These are phyloP conservation scores for Chromoteleia sp. DNA, from an alignment of 2,888 invertebrate genomes.

Conservation along the genomic window DNA sequence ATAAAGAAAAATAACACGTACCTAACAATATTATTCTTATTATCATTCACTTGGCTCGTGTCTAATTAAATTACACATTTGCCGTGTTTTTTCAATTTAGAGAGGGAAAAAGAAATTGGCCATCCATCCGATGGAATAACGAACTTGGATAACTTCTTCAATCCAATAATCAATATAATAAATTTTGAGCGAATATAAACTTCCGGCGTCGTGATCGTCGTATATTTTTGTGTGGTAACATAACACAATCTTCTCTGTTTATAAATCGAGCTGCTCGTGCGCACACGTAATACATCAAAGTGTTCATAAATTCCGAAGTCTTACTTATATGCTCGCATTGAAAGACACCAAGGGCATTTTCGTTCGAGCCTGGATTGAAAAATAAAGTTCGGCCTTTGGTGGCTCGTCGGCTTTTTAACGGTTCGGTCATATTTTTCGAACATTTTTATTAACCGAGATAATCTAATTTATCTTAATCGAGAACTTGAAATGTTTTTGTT, in stretches of 20 bases:
- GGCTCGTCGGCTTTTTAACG: no score
- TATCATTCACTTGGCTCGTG: no score
- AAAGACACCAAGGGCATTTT: slow-evolving; percentile 22
- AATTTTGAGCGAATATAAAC: not conserved
- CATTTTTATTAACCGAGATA: no score
- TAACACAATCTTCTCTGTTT: slow-evolving; percentile 29
- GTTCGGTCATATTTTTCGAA: no score
- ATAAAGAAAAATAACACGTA: no score
- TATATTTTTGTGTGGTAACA: slow-evolving; percentile 16
- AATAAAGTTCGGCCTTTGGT: slow-evolving; percentile 4
- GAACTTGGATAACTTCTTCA: not conserved
- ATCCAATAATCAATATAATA: not conserved
- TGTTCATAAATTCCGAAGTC: slow-evolving; percentile 18
- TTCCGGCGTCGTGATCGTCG: slow-evolving; percentile 12
- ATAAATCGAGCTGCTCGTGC: slow-evolving; percentile 29
- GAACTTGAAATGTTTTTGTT: no score
- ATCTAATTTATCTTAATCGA: no score
- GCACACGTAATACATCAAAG: slow-evolving; percentile 28
- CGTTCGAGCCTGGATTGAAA: slow-evolving; percentile 1
- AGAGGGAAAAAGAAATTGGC: no score
- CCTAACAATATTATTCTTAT: no score
- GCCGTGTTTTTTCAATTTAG: no score
- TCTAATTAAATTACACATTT: no score
- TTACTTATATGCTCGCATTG: slow-evolving; percentile 17
- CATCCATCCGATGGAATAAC: no score